Conservation (phyloP, 1,140 invertebrate genomes). For the Phocides pigmalion region DNA sequence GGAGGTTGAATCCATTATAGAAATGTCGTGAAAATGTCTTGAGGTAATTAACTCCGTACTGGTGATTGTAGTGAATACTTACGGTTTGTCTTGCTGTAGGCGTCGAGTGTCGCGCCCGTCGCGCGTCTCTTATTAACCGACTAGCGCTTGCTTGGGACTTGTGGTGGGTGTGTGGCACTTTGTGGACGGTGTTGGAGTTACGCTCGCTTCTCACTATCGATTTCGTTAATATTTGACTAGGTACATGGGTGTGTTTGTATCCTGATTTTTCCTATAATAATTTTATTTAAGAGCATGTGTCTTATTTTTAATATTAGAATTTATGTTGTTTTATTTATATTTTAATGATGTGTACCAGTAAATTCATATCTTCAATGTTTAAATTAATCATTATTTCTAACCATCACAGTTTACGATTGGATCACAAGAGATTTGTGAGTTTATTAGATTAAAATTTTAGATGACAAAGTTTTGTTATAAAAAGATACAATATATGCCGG, state of each 20-base stretch:
- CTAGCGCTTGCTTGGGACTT: slow-evolving; percentile 73
- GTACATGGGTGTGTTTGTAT: slow-evolving; percentile 20
- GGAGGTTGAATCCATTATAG: slow-evolving; percentile 83
- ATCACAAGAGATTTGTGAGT: slow-evolving; percentile 29
- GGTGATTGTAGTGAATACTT: slow-evolving; percentile 75
- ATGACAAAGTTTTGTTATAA: background rate
- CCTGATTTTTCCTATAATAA: background rate
- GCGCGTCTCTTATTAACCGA: slow-evolving; percentile 52
- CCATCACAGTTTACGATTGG: slow-evolving; percentile 23
- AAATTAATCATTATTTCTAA: slow-evolving; percentile 24
- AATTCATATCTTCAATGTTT: background rate
- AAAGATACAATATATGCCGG: background rate
- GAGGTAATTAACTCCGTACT: slow-evolving; percentile 83
- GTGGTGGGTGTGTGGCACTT: slow-evolving; percentile 49
- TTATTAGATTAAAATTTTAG: slow-evolving; percentile 16
- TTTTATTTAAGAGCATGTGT: slow-evolving; percentile 1
- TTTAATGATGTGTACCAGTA: background rate
- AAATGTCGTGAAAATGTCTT: slow-evolving; percentile 82
- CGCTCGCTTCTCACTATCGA: slow-evolving; percentile 35
- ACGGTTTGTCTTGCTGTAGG: slow-evolving; percentile 65
- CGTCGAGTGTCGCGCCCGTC: slow-evolving; percentile 42
- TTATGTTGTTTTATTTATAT: background rate
- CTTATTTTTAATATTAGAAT: slow-evolving; percentile 22
- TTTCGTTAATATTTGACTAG: slow-evolving; percentile 18
- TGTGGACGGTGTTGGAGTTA: slow-evolving; percentile 58